A percentile compares a stretch with the other conserved stretches of the same genome.
phyloP scores from a whole-genome alignment of 2,888 invertebrate genomes.

The Argyra leucocephala region DNA sequence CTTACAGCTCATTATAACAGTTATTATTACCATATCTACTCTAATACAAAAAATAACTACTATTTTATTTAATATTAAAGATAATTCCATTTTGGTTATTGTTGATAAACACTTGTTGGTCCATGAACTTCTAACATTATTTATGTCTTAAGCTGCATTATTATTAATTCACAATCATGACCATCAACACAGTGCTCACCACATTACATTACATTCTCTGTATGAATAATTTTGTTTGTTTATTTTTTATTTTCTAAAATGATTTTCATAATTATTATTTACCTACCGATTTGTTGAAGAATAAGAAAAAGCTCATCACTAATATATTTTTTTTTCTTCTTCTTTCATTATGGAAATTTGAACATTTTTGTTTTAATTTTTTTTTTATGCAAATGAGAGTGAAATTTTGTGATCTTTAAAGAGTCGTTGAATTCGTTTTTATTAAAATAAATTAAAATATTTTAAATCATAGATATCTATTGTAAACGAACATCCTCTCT shows the following conservation, averaged over 20 bases:
- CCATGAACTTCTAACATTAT: conserved; percentile 1
- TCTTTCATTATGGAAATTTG: not conserved
- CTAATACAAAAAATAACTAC: too few relatives aligned
- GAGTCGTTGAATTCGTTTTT: not conserved
- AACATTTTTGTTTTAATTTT: not conserved
- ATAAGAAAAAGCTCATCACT: not conserved
- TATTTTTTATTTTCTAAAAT: not conserved
- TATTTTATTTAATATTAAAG: too few relatives aligned
- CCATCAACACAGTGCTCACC: not conserved
- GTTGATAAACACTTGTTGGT: not conserved
- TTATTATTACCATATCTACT: too few relatives aligned
- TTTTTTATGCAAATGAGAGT: not conserved
- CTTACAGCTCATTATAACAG: too few relatives aligned
- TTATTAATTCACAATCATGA: not conserved
- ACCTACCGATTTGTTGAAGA: not conserved
- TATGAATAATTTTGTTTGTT: too few relatives aligned
- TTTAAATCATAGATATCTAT: too few relatives aligned
- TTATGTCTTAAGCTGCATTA: too few relatives aligned
- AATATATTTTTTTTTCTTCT: not conserved
- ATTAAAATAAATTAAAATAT: not conserved
- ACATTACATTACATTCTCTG: too few relatives aligned
- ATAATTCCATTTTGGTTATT: too few relatives aligned
- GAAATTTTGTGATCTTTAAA: not conserved
- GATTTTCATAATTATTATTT: not conserved
- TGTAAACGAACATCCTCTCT: too few relatives aligned